phyloP scores from a whole-genome alignment of 2,888 invertebrate genomes.

The Blastobasis lacticolella region DNA sequence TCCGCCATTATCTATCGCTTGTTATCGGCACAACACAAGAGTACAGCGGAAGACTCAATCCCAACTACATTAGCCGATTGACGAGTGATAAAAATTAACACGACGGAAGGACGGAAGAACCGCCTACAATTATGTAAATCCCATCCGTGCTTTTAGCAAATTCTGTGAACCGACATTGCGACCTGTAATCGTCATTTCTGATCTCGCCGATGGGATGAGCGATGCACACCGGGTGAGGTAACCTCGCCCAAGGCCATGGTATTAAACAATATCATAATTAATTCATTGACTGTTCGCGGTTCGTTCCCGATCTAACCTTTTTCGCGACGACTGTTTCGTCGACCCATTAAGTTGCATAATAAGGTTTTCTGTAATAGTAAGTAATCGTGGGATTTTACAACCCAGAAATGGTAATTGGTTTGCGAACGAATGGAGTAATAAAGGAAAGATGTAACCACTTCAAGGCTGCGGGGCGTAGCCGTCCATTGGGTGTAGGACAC shows the following conservation, averaged over 20 bases:
- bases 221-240: conserved; percentile 41
- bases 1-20: too few relatives aligned
- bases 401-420: too few relatives aligned
- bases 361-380: too few relatives aligned
- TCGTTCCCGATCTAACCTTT: neutral
- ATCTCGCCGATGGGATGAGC: conserved; percentile 40
- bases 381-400: too few relatives aligned
- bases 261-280: conserved; percentile 56
- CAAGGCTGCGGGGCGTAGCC: too few relatives aligned
- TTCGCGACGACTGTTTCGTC: too few relatives aligned
- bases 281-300: conserved; percentile 28
- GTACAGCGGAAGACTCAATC: too few relatives aligned
- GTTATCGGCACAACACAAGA: too few relatives aligned
- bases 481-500: too few relatives aligned
- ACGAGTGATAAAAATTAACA: conserved; percentile 22
- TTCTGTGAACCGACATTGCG: conserved; percentile 59
- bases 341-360: too few relatives aligned
- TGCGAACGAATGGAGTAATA: too few relatives aligned
- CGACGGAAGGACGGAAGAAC: conserved; percentile 33
- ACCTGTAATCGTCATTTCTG: conserved; percentile 45
- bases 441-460: too few relatives aligned
- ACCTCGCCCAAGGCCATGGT: conserved; percentile 57
- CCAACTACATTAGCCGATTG: conserved; percentile 8
- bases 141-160: conserved; percentile 33
- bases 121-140: conserved; percentile 31